Evolutionary conservation across 2,797 vertebrate species (phyloP), one percentile per base, ranked within the genome.

Genomic region (Sus cebifrons): DNA sequence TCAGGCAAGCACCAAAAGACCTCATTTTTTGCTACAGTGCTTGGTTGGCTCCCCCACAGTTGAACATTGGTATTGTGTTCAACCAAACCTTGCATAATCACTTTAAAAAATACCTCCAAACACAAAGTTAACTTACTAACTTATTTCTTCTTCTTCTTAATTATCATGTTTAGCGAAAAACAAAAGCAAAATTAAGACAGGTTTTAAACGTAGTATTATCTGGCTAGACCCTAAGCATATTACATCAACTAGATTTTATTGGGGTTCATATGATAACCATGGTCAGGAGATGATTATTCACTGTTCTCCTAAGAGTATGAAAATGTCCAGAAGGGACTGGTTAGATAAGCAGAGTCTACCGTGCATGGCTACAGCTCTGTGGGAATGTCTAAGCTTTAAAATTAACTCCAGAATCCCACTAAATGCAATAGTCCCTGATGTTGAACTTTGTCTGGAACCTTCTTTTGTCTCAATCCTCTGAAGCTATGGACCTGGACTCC

Each of bases 1-100:
- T 75, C 86, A 96, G 97, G 95, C 96, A 95, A 90, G 78, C 74
- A 96, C 87, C 52, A 92, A 91, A 91, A 96, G 68, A 70, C 84
- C 82, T 97, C 70, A 54, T 97, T 97, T 96, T 94, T 91, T 93
- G 74, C 95, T 89, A 64, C 36, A 75, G 56, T 52, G 58, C 70
- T 96, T 67, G 75, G 79, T 92, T 89, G 56, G 60, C 54, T 95
- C 65, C 29, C 64, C 49, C 20, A 40, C 85, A 94, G 93, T 90
- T 94, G 84, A 83, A 25, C 54, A 85, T 89, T 87, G 96, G 73
- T 75, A 89, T 49, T 88, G 44, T 92, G 91, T 49, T 94, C 89
- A 96, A 95, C 94, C 91, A 88, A 97, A 65, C 9, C 60, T 95
- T 91, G 88, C 96, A 65, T 74, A 94, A 83, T 95, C 85, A 83